Percentiles rank a stretch among this genome's conserved stretches.
These are phyloP conservation scores for Lepus townsendii DNA, from an alignment of 2,797 vertebrate genomes.

Conservation along the genomic window DNA sequence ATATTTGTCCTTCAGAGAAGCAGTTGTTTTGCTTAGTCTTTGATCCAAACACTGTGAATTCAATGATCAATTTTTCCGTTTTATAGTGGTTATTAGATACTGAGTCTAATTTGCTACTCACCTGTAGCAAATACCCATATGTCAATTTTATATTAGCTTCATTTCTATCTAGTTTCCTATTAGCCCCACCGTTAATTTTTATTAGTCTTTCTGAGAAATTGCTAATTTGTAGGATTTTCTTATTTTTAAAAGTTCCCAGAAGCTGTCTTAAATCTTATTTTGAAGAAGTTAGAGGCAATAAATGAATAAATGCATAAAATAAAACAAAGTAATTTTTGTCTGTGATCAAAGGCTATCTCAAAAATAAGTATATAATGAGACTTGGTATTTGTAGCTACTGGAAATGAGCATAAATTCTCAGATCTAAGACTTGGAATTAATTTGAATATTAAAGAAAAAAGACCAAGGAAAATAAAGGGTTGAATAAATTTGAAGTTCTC, in stretches of 20 bases:
- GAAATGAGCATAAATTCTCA: background rate
- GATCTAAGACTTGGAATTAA: conserved; percentile 10
- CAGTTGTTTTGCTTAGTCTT: conserved; percentile 32
- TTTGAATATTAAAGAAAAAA: conserved; percentile 53
- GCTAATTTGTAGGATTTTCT: background rate
- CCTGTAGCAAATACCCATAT: background rate
- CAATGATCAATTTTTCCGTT: conserved; percentile 30
- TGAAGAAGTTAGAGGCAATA: background rate
- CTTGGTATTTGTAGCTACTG: background rate
- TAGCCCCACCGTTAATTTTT: background rate
- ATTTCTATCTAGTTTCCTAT: background rate
- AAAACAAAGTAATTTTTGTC: background rate
- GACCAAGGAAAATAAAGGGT: background rate
- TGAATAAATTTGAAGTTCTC: conserved; percentile 16
- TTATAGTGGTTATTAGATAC: background rate
- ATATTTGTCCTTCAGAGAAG: background rate
- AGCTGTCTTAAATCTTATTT: conserved; percentile 38
- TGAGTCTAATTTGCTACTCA: background rate
- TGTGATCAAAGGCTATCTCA: background rate
- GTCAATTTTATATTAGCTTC: conserved; percentile 5
- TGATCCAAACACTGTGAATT: background rate
- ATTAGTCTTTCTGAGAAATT: background rate
- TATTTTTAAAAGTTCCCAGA: conserved; percentile 35
- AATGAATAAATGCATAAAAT: background rate
- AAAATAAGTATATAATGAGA: conserved; percentile 40